phyloP scores from a whole-genome alignment of 92 coral and sea anemone genomes.

The Muricea muricata region DNA sequence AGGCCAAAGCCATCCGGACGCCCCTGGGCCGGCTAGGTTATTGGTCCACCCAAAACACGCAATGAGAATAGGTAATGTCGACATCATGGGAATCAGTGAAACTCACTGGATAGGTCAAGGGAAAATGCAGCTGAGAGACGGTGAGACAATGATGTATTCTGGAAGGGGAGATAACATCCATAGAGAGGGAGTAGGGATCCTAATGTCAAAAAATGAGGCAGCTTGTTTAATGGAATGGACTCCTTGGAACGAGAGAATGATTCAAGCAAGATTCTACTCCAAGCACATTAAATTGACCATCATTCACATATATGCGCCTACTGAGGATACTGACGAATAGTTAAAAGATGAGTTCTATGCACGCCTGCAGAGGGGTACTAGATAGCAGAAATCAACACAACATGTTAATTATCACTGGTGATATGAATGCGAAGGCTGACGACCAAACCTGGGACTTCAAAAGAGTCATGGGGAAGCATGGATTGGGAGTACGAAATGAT shows the following conservation, averaged over 20 bases:
- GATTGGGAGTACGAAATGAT: background rate
- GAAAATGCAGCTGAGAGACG: constrained; percentile 21
- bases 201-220: constrained; percentile 27
- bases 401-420: background rate
- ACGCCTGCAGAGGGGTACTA: constrained; percentile 1
- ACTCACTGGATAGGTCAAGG: constrained; percentile 55
- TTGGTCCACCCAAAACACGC: constrained; percentile 51
- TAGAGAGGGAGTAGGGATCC: constrained; percentile 63
- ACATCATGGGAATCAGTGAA: constrained; percentile 51
- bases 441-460: background rate
- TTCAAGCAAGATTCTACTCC: constrained; percentile 36
- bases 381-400: background rate
- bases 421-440: background rate
- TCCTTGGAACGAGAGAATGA: constrained; percentile 46
- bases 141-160: constrained; percentile 55
- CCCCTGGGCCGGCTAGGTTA: constrained; percentile 43
- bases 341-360: constrained; percentile 50
- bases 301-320: constrained; percentile 50
- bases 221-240: constrained; percentile 51
- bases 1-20: constrained; percentile 50
- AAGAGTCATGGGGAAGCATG: background rate
- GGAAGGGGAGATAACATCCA: constrained; percentile 60
- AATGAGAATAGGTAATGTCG: constrained; percentile 49
- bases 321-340: constrained; percentile 51
- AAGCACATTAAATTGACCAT: background rate